A percentile compares a stretch with the other conserved stretches of the same genome.
phyloP scores from a whole-genome alignment of 2,113 vertebrate genomes.

The Pseudorasbora parva region DNA sequence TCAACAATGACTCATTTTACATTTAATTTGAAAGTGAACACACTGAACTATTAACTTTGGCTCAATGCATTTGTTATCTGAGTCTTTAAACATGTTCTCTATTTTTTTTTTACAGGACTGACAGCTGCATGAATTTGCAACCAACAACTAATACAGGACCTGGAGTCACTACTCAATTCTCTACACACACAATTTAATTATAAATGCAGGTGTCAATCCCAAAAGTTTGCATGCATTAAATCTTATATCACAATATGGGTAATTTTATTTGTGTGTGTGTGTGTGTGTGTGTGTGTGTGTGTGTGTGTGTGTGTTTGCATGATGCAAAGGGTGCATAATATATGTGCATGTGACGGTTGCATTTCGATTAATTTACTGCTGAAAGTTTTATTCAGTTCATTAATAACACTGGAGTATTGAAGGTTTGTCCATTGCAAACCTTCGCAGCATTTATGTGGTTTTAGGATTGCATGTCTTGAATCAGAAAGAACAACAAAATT shows the following conservation, averaged over 20 bases:
- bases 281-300: no score
- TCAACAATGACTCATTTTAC: neutral
- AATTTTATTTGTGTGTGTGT: no score
- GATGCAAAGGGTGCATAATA: no score
- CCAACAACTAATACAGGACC: neutral
- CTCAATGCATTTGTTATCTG: neutral
- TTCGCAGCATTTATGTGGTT: neutral
- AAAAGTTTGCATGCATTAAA: no score
- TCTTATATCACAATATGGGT: no score
- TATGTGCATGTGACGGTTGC: neutral
- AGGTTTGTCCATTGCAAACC: neutral
- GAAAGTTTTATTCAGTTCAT: neutral
- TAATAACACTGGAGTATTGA: neutral
- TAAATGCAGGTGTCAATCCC: no score
- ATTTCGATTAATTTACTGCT: neutral
- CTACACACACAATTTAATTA: no score
- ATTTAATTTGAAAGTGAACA: neutral
- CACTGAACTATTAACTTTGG: neutral
- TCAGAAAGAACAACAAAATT: neutral
- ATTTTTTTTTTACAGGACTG: neutral
- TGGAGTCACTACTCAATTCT: neutral
- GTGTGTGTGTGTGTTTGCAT: no score
- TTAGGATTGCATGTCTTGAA: neutral
- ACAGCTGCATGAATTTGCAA: neutral
- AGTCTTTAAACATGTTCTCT: neutral